Percentiles rank a stretch among this genome's conserved stretches.
These are phyloP conservation scores for Xiphophorus couchianus DNA, from an alignment of 2,113 vertebrate genomes.

Conservation along the genomic window DNA sequence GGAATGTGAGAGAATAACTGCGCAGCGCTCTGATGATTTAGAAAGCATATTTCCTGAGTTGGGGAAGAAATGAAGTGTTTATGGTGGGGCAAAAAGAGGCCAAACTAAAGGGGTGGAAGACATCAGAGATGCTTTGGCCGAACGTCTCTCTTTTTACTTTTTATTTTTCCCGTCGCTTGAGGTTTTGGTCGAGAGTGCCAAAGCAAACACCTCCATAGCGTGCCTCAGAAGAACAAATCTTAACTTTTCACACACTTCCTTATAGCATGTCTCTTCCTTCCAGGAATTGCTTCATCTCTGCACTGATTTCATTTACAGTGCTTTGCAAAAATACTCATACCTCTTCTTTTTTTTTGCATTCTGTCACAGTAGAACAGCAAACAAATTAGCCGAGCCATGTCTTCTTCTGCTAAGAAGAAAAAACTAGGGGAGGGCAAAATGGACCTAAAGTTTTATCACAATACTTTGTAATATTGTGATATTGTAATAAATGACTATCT, in stretches of 20 bases:
- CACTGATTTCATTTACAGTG: background rate
- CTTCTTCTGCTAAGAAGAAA: no score
- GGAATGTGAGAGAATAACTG: constrained; percentile 43
- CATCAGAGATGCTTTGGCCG: constrained; percentile 50
- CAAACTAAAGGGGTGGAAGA: constrained; percentile 11
- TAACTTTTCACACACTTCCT: constrained; percentile 62
- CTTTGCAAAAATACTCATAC: background rate
- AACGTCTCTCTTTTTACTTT: background rate
- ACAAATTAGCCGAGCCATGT: background rate
- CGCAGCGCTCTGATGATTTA: constrained; percentile 45
- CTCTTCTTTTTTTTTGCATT: background rate
- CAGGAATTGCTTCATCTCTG: constrained; percentile 29
- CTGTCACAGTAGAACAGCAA: background rate
- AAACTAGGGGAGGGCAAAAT: no score
- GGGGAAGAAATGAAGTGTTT: constrained; percentile 45
- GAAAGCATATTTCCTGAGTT: constrained; percentile 56
- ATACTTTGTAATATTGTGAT: no score
- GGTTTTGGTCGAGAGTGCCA: constrained; percentile 50
- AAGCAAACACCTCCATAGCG: constrained; percentile 64
- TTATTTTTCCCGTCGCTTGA: constrained; percentile 20
- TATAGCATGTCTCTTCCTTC: constrained; percentile 24
- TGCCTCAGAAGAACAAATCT: constrained; percentile 46
- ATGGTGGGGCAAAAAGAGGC: constrained; percentile 36
- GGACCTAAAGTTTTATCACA: no score
- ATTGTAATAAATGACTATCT: no score